These are phyloP conservation scores for Sarcoramphus papa DNA, from an alignment of 2,797 vertebrate genomes.

Conservation along the genomic window DNA sequence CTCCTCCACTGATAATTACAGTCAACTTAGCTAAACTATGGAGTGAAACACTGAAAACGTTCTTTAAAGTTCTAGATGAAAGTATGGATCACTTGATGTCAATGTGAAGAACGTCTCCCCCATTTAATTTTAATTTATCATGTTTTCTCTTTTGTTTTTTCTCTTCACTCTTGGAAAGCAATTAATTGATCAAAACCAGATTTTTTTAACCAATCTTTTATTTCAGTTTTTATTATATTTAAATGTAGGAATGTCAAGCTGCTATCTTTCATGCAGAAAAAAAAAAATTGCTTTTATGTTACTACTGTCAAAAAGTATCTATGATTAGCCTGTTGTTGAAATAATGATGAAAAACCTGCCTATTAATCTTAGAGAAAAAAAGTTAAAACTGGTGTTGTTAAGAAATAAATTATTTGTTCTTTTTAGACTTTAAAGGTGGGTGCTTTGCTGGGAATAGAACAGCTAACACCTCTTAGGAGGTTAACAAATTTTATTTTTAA, in stretches of 20 bases:
- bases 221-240: background rate
- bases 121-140: background rate
- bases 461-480: background rate
- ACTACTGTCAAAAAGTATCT: background rate
- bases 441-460: background rate
- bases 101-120: background rate
- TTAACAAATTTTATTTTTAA: background rate
- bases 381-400: background rate
- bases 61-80: background rate
- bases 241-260: background rate
- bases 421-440: background rate
- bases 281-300: background rate
- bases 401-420: background rate
- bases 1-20: background rate
- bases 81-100: background rate
- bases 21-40: background rate
- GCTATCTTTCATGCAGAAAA: background rate
- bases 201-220: background rate
- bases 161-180: background rate
- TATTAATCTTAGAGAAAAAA: background rate
- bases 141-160: background rate
- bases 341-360: background rate
- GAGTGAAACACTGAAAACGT: background rate
- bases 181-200: background rate
- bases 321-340: background rate